Evolutionary conservation across 2,113 vertebrate species (phyloP), one percentile per base, ranked within the genome.

Genomic region (Gobio gobio): DNA sequence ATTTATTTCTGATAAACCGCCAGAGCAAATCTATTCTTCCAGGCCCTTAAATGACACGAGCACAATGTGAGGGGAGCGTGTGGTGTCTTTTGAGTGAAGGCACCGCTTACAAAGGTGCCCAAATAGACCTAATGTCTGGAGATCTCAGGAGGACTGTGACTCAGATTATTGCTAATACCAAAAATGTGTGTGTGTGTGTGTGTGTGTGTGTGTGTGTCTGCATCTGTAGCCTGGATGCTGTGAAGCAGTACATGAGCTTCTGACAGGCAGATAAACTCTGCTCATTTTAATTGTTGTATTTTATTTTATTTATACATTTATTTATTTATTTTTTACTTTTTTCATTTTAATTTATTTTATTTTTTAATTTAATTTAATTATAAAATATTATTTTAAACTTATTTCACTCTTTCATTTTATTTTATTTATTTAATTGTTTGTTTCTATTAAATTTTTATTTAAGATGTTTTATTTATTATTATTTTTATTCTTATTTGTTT

Each of bases 21-120:
- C 76, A 80, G 40, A 49, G 83, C 58, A 81, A n/a, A 81, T 10
- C 78, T 63, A 20, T 54, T 54, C 26, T 61, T 85, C 36, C 13
- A 74, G 33, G 72, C 26, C 54, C 12, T 2, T 33, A 58, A 22
- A 59, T 72, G 68, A 22, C 76, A 45, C 36, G 2, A 26, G 56
- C 43, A 81, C 47, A 63, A 73, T 64, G 68, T 12, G 24, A 26
- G 63, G 66, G 33, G 26, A 58, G 13, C 18, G 20, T 24, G 68
- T 45, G 40, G 0, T 22, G 5, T 58, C 40, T n/a, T 56, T 83
- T 78, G 49, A 56, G 54, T 43, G 40, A 70, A 77, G 79, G 26
- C 5, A 13, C 56, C 22, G 43, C 78, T 76, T n/a, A 76, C n/a
- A n/a, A 47, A 68, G 49, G 36, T 70, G 49, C 58, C 54, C 33